Conservation (phyloP, 2,888 invertebrate genomes). For the Malachius bipustulatus region DNA sequence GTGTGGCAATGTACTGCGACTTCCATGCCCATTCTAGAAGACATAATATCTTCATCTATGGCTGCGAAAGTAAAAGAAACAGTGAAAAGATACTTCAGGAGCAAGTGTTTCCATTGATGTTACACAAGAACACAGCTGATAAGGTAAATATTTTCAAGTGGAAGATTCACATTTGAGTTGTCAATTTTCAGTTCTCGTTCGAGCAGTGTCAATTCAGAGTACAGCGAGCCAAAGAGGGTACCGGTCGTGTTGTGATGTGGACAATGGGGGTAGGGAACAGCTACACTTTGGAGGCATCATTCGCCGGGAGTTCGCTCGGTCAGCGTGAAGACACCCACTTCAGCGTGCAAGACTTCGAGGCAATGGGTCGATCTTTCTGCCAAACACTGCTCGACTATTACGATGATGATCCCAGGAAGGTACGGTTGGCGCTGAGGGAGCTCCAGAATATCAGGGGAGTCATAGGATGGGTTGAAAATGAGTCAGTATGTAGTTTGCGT, state of each 20-base stretch:
- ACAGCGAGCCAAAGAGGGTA: constrained; percentile 88
- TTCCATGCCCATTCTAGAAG: constrained; percentile 90
- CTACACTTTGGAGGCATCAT: constrained; percentile 91
- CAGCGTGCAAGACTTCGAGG: constrained; percentile 62
- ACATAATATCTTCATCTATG: constrained; percentile 93
- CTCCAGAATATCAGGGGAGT: no score
- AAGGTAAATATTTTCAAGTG: constrained; percentile 46
- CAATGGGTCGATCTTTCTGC: constrained; percentile 81
- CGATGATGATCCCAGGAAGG: constrained; percentile 74
- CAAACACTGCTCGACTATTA: constrained; percentile 87
- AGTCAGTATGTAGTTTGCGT: no score
- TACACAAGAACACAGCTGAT: constrained; percentile 84
- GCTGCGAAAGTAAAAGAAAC: constrained; percentile 78
- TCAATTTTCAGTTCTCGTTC: constrained; percentile 90
- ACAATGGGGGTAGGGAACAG: constrained; percentile 90
- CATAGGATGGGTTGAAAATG: no score
- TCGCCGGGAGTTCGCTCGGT: constrained; percentile 79
- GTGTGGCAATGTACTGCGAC: constrained; percentile 84
- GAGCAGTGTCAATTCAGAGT: constrained; percentile 90
- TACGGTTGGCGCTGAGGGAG: no score
- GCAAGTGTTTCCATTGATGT: constrained; percentile 88
- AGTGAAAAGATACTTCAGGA: constrained; percentile 72
- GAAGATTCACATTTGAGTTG: no score
- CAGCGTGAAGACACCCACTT: constrained; percentile 77
- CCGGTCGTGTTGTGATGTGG: constrained; percentile 90